These are phyloP conservation scores for Vultur gryphus DNA, from an alignment of 2,797 vertebrate species.

Conservation along the genomic window DNA sequence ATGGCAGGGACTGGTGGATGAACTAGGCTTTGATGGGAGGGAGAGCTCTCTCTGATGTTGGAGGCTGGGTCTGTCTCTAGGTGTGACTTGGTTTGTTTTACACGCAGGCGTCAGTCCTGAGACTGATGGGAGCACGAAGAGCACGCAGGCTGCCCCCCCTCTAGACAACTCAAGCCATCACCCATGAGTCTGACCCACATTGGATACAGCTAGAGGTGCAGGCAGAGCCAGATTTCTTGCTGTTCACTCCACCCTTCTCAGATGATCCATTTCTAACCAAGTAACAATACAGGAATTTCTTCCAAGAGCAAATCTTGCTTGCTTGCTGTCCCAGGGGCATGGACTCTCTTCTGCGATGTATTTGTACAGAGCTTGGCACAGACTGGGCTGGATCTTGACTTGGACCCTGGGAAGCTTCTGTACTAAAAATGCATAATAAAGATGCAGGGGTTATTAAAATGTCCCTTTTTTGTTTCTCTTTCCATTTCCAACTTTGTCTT, in stretches of 20 bases:
- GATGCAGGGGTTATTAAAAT: not conserved
- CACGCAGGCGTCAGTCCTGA: fast-evolving
- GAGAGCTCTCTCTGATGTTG: not conserved
- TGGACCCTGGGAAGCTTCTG: not conserved
- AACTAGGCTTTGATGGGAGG: not conserved
- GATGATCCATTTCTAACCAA: not conserved
- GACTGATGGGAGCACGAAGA: not conserved
- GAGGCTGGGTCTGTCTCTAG: not conserved
- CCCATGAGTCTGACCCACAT: fast-evolving
- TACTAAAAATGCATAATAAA: not conserved
- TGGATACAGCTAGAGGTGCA: not conserved
- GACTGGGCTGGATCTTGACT: not conserved
- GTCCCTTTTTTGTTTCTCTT: not conserved
- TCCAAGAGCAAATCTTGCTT: not conserved
- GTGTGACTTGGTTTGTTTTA: not conserved
- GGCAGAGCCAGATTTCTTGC: not conserved
- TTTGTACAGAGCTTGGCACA: not conserved
- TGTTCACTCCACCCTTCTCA: not conserved
- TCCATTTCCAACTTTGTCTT: not conserved
- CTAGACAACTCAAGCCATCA: not conserved
- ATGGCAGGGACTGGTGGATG: not conserved
- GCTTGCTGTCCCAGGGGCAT: not conserved
- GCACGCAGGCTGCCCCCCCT: not conserved
- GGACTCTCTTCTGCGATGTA: not conserved
- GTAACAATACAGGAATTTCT: not conserved